Evolutionary conservation across 53 echinoderm and acorn worm species (phyloP), one percentile per base, ranked within the genome.

Genomic region (Echinometra lucunter): DNA sequence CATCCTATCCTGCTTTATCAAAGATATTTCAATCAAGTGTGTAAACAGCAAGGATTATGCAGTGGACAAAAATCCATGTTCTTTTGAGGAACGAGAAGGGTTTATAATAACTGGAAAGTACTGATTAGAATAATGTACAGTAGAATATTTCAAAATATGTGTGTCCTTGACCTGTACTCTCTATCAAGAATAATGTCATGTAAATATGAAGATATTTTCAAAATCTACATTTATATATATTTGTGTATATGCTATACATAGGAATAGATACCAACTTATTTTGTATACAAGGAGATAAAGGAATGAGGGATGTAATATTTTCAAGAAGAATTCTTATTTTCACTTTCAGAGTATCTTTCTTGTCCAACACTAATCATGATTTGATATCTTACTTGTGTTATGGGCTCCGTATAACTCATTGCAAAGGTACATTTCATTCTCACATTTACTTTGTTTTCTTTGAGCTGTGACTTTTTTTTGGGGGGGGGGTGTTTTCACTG

Each of bases 251-350:
- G 58, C 35, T 89, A 89, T 89, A 89, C 57, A 58, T 89, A 60
- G 35, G 89, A 34, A 15, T 89, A 89, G 57, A 89, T 58, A 45
- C n/a, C 34, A 89, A 49, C 58, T 60, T 89, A 89, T 89, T 89
- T 89, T 89, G 89, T 89, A 89, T 89, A 89, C 89, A 89, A 83
- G 83, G n/a, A 45, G 28, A n/a, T n/a, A 83, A 23, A 23, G n/a
- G n/a, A n/a, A n/a, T n/a, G n/a, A n/a, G n/a, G n/a, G n/a, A n/a
- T n/a, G n/a, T n/a, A n/a, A n/a, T n/a, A n/a, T n/a, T n/a, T n/a
- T n/a, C 18, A 35, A 9, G n/a, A 75, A 40, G 37, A 40, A 17
- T 75, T 38, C 34, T 19, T 40, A 40, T 75, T 40, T 40, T 38
- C 37, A 37, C 40, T 18, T 75, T 75, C 18, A 37, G 4, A 75